Conservation (phyloP, 2,888 invertebrate genomes). For the Sycophila texana region DNA sequence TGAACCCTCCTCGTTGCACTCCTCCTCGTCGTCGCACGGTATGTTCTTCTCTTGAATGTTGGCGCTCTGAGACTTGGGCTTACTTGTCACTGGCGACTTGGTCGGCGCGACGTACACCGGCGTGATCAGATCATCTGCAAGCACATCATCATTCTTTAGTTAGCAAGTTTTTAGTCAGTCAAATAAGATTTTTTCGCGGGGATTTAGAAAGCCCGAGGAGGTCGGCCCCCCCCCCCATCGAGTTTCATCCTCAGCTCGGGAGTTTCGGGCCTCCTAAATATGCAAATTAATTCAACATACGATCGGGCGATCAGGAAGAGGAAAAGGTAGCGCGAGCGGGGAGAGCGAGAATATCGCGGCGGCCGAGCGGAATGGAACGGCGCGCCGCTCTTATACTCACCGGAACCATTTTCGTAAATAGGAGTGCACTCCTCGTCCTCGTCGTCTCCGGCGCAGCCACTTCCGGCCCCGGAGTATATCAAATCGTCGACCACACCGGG, state of each 20-base stretch:
- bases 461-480: conserved; percentile 93
- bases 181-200: conserved; percentile 67
- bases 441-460: conserved; percentile 93
- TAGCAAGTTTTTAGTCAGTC: conserved; percentile 68
- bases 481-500: conserved; percentile 89
- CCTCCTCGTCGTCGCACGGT: conserved; percentile 90
- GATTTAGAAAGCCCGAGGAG: conserved; percentile 61
- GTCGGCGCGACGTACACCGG: conserved; percentile 93
- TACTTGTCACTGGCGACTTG: conserved; percentile 78
- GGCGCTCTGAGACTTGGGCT: conserved; percentile 66
- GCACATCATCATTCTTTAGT: conserved; percentile 15
- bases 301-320: conserved; percentile 69
- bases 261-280: conserved; percentile 66
- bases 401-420: conserved; percentile 88
- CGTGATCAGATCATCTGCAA: conserved; percentile 90
- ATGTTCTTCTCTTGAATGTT: conserved; percentile 67
- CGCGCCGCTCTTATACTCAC: conserved; percentile 71
- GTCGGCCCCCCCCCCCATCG: conserved; percentile 60
- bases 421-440: conserved; percentile 93
- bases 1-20: conserved; percentile 87
- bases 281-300: conserved; percentile 73
- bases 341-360: conserved; percentile 72
- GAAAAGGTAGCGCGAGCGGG: conserved; percentile 63
- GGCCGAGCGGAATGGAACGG: conserved; percentile 80
- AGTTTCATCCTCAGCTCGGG: too few species aligned